Evolutionary conservation across 1,140 invertebrate genomes (phyloP).

Genomic region (Archivesica marissinica): DNA sequence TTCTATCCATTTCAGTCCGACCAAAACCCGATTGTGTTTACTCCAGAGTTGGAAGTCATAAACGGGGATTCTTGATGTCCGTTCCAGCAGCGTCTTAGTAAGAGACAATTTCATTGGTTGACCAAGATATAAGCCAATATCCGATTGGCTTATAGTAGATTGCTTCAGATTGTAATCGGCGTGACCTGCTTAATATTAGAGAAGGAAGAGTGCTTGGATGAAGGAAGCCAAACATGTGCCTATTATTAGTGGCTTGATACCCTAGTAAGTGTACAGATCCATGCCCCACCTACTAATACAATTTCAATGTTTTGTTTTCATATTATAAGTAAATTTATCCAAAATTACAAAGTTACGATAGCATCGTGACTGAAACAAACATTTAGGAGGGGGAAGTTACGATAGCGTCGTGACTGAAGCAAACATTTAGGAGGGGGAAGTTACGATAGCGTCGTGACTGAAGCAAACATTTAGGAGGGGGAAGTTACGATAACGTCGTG

Average conservation of each 20-base stretch:
- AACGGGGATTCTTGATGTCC: slow-evolving; percentile 20
- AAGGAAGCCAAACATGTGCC: slow-evolving; percentile 18
- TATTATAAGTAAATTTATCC: neutral
- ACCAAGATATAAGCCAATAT: neutral
- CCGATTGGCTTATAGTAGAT: slow-evolving; percentile 8
- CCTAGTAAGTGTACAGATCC: neutral
- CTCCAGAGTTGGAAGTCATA: slow-evolving; percentile 11
- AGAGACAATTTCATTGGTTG: slow-evolving; percentile 10
- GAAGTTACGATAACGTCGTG: too few species aligned
- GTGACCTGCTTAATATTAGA: slow-evolving; percentile 1
- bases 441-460: too few species aligned
- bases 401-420: neutral
- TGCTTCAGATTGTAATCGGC: neutral
- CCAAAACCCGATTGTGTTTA: slow-evolving; percentile 22
- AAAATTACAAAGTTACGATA: neutral
- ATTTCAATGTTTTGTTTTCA: neutral
- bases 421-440: neutral
- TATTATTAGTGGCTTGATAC: neutral
- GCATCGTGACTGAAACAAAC: neutral
- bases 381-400: neutral
- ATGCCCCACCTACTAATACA: neutral
- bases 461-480: too few species aligned
- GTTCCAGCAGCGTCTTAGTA: neutral
- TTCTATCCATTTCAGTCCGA: slow-evolving; percentile 17
- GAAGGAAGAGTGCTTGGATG: neutral